phyloP scores from a whole-genome alignment of 2,113 vertebrate species.

The Thermophis baileyi region DNA sequence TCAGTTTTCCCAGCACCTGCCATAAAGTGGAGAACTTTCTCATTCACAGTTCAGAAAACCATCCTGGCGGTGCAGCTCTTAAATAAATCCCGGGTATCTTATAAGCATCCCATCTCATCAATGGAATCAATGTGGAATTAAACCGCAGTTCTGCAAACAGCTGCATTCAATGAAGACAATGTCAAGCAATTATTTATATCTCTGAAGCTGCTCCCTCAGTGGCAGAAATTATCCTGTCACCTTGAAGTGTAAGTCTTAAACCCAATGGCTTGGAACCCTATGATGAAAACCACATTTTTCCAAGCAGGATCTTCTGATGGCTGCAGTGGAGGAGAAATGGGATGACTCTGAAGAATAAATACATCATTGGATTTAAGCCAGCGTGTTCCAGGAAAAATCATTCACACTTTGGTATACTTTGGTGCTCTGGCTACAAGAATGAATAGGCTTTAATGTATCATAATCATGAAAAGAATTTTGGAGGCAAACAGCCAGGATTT shows the following conservation, averaged over 20 bases:
- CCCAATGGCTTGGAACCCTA: not conserved
- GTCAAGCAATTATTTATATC: not conserved
- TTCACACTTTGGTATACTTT: accelerated
- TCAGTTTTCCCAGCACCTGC: not conserved
- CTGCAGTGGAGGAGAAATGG: not conserved
- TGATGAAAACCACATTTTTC: not conserved
- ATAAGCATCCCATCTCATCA: not conserved
- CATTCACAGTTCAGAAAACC: not conserved
- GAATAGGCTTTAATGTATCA: not conserved
- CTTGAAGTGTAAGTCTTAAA: not conserved
- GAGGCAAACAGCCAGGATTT: accelerated
- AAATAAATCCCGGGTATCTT: not conserved
- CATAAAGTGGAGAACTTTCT: not conserved
- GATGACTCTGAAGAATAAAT: too few species aligned
- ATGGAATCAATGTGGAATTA: not conserved
- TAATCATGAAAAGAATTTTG: not conserved
- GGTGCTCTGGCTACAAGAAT: not conserved
- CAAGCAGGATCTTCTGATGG: not conserved
- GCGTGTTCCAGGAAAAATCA: accelerated
- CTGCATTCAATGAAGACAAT: not conserved
- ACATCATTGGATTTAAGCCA: not conserved
- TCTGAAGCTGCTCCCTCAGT: not conserved
- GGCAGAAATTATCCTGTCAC: not conserved
- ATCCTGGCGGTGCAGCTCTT: not conserved
- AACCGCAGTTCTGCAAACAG: not conserved